A percentile compares a stretch with the other conserved stretches of the same genome.
phyloP scores from a whole-genome alignment of 1,140 invertebrate genomes.

The Drosophila grimshawi region DNA sequence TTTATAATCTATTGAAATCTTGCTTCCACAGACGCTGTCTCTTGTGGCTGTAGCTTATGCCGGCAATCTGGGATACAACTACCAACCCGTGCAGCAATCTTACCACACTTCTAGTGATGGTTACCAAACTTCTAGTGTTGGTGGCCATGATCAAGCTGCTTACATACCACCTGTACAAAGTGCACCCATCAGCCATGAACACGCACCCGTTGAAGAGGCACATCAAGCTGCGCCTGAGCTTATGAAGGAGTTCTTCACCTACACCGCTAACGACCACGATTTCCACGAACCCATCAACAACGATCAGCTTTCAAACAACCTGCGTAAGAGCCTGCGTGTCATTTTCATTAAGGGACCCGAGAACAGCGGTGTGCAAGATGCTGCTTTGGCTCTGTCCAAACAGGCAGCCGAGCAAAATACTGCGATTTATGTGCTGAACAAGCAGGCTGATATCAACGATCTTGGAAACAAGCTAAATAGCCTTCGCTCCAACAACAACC shows the following conservation, averaged over 20 bases:
- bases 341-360: slow-evolving; percentile 80
- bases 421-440: slow-evolving; percentile 80
- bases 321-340: slow-evolving; percentile 70
- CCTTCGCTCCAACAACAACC: slow-evolving; percentile 63
- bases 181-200: slow-evolving; percentile 15
- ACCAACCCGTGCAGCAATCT: slow-evolving; percentile 52
- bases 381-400: slow-evolving; percentile 69
- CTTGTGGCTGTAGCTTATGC: slow-evolving; percentile 52
- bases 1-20: background rate
- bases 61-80: slow-evolving; percentile 60
- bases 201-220: background rate
- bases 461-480: slow-evolving; percentile 69
- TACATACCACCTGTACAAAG: slow-evolving; percentile 16
- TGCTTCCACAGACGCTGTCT: slow-evolving; percentile 37
- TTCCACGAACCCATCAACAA: slow-evolving; percentile 62
- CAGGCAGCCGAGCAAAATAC: slow-evolving; percentile 75
- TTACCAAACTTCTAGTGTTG: slow-evolving; percentile 34
- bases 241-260: slow-evolving; percentile 78
- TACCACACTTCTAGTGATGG: too few relatives aligned
- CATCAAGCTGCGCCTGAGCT: slow-evolving; percentile 60
- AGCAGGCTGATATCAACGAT: slow-evolving; percentile 76
- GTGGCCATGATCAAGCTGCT: slow-evolving; percentile 26
- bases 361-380: slow-evolving; percentile 71
- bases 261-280: slow-evolving; percentile 67
- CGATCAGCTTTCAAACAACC: slow-evolving; percentile 52